Conservation (phyloP, 2,797 vertebrate species). For the Scarus forsteni region DNA sequence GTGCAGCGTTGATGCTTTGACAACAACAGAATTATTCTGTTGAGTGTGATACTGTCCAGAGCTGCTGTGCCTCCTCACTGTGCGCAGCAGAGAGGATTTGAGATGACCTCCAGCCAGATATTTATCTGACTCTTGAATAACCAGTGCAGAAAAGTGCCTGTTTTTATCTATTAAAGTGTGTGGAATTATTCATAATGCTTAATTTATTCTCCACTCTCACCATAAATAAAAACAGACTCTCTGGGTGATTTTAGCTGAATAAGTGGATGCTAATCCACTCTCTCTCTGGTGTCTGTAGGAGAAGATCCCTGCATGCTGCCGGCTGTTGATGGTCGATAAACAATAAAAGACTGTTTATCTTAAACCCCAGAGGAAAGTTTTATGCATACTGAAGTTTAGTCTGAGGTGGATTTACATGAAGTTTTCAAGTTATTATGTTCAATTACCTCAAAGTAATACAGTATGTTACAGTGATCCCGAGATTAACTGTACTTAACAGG, state of each 20-base stretch:
- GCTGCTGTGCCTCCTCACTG: slow-evolving; percentile 26
- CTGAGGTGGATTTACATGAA: not conserved
- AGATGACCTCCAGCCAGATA: slow-evolving; percentile 57
- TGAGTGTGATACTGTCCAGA: slow-evolving; percentile 3
- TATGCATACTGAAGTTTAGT: not conserved
- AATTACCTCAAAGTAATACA: not conserved
- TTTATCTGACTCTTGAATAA: slow-evolving; percentile 37
- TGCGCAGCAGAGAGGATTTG: slow-evolving; percentile 26
- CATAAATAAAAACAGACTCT: slow-evolving; percentile 4
- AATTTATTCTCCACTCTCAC: not conserved
- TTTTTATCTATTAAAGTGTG: slow-evolving; percentile 11
- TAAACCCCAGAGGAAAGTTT: slow-evolving; percentile 1
- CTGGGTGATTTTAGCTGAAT: not conserved
- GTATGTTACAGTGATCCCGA: not conserved
- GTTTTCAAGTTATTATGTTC: not conserved
- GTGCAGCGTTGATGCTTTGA: no score
- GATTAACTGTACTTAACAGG: not conserved
- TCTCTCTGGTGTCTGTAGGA: not conserved
- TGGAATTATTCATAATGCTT: not conserved
- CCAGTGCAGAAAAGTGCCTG: slow-evolving; percentile 1
- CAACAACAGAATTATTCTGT: slow-evolving; percentile 2
- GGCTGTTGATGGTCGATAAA: slow-evolving; percentile 35
- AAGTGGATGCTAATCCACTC: slow-evolving; percentile 3
- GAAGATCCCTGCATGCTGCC: not conserved
- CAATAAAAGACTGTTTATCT: slow-evolving; percentile 5